Percentiles rank a stretch among this genome's conserved stretches.
phyloP scores from a whole-genome alignment of 2,797 vertebrate genomes.

The Holocentrus rufus region DNA sequence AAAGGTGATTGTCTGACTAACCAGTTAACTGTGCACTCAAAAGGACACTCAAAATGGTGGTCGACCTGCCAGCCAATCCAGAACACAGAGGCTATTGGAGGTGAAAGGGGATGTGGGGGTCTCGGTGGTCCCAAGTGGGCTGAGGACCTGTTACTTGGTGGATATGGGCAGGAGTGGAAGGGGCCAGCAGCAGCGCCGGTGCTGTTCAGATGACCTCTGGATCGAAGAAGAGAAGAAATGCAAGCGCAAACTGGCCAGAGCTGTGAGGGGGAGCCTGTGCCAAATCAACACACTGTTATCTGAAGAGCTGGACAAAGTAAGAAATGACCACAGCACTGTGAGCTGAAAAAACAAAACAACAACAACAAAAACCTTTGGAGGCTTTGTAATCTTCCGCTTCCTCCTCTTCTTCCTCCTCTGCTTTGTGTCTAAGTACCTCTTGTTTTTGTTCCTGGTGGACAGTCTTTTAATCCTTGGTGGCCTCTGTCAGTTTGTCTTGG shows the following conservation, averaged over 20 bases:
- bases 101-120: constrained; percentile 56
- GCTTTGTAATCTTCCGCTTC: constrained; percentile 43
- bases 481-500: constrained; percentile 17
- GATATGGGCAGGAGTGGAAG: constrained; percentile 44
- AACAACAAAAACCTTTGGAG: constrained; percentile 2
- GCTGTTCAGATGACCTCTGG: constrained; percentile 88
- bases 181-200: constrained; percentile 56
- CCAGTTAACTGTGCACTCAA: constrained; percentile 64
- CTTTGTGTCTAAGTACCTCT: constrained; percentile 12
- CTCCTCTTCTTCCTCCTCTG: constrained; percentile 21
- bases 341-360: constrained; percentile 23
- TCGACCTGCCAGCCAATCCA: constrained; percentile 64
- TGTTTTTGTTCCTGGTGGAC: not conserved
- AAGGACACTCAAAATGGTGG: constrained; percentile 74
- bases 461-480: constrained; percentile 6
- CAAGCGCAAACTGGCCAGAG: constrained; percentile 75
- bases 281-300: constrained; percentile 56
- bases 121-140: constrained; percentile 40
- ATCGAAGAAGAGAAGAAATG: constrained; percentile 84
- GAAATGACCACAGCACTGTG: constrained; percentile 41
- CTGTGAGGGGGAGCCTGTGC: constrained; percentile 73
- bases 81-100: constrained; percentile 67
- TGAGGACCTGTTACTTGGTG: constrained; percentile 43
- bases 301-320: constrained; percentile 84
- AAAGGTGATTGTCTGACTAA: constrained; percentile 52